A percentile compares a stretch with the other conserved stretches of the same genome.
phyloP scores from a whole-genome alignment of 1,140 invertebrate species.

The Diploscapter pachys region DNA sequence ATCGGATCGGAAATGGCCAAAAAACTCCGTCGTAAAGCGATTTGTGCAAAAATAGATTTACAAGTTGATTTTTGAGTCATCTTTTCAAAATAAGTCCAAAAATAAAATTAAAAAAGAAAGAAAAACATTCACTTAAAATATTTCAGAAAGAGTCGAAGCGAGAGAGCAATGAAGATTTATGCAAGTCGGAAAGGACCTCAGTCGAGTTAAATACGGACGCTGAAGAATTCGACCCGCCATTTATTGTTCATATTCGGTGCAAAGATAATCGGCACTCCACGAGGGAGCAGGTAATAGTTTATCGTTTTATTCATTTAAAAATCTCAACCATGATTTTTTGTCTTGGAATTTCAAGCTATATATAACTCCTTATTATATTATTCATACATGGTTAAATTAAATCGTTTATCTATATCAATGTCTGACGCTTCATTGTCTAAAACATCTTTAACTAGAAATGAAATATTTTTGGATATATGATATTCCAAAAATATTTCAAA shows the following conservation, averaged over 20 bases:
- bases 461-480: too few relatives aligned
- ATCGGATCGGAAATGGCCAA: too few relatives aligned
- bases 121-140: too few relatives aligned
- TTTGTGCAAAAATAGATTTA: too few relatives aligned
- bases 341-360: neutral
- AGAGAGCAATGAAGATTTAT: slow-evolving; percentile 20
- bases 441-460: too few relatives aligned
- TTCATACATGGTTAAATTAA: neutral
- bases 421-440: neutral
- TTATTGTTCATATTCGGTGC: slow-evolving; percentile 33
- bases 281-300: too few relatives aligned
- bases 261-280: neutral
- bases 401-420: neutral
- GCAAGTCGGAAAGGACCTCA: slow-evolving; percentile 1
- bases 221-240: slow-evolving; percentile 32
- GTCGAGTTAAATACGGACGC: slow-evolving; percentile 12
- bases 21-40: too few relatives aligned
- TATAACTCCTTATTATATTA: neutral
- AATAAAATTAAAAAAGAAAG: too few relatives aligned
- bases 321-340: neutral
- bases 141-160: neutral
- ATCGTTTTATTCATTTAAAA: too few relatives aligned
- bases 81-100: too few relatives aligned
- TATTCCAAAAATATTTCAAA: neutral
- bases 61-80: too few relatives aligned